These are phyloP conservation scores for Holcopasites calliopsidis DNA, from an alignment of 1,140 invertebrate genomes.

Conservation along the genomic window DNA sequence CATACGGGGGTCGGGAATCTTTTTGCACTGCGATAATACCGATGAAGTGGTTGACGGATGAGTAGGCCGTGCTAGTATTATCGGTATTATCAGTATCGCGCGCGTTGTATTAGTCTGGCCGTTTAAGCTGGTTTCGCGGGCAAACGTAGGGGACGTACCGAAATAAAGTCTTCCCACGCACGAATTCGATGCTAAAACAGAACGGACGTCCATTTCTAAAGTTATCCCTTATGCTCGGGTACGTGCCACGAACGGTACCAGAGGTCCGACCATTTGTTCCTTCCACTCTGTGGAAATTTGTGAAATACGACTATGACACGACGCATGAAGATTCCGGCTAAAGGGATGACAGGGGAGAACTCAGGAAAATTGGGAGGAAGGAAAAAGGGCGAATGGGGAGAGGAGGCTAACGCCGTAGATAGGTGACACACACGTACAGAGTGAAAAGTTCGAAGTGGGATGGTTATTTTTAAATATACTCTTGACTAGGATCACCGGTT, in stretches of 20 bases:
- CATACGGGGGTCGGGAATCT: constrained; percentile 18
- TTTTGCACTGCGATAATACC: constrained; percentile 5
- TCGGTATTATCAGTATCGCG: constrained; percentile 41
- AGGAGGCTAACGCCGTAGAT: constrained; percentile 4
- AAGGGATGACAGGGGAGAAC: not conserved
- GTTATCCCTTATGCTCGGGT: constrained; percentile 55
- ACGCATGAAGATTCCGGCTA: constrained; percentile 3
- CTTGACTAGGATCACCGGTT: constrained; percentile 24
- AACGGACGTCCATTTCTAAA: constrained; percentile 65
- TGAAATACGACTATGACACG: constrained; percentile 44
- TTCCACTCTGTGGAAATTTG: constrained; percentile 45
- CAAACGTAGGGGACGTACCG: constrained; percentile 56
- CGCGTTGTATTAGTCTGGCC: constrained; percentile 41
- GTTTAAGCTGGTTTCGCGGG: constrained; percentile 62
- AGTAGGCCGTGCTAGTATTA: constrained; percentile 23
- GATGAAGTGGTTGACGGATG: constrained; percentile 1
- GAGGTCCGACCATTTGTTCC: constrained; percentile 19
- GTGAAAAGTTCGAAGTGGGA: constrained; percentile 42
- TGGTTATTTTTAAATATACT: constrained; percentile 40
- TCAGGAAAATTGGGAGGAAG: not conserved
- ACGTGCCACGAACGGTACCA: constrained; percentile 56
- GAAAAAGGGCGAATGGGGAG: not conserved
- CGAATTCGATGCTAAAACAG: constrained; percentile 62
- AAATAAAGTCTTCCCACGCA: constrained; percentile 68
- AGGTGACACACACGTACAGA: constrained; percentile 7